Percentiles rank a stretch among this genome's conserved stretches.
phyloP scores from a whole-genome alignment of 2,113 vertebrate species.

The Tachysurus fulvidraco region DNA sequence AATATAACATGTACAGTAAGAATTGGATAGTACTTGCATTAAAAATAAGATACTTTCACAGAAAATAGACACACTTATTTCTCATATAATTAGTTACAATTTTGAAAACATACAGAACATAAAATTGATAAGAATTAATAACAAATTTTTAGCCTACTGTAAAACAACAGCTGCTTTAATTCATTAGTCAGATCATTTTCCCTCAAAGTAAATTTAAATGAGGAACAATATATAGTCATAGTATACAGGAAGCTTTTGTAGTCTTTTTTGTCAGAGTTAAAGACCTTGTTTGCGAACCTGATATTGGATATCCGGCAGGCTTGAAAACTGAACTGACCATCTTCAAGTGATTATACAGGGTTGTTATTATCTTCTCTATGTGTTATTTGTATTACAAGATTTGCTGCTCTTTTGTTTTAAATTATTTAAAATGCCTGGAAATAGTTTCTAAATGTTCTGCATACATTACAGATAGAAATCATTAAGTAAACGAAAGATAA shows the following conservation, averaged over 20 bases:
- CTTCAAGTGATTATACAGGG: no score
- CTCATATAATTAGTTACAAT: not conserved
- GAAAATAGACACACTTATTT: not conserved
- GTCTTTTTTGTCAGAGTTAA: not conserved
- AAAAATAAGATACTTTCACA: not conserved
- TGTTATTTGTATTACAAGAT: no score
- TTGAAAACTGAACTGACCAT: not conserved
- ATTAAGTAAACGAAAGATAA: not conserved
- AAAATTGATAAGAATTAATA: not conserved
- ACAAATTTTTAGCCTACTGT: not conserved
- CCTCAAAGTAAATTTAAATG: not conserved
- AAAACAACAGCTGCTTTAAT: not conserved
- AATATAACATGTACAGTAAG: not conserved
- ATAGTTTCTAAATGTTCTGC: not conserved
- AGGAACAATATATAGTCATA: not conserved
- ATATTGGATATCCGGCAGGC: not conserved
- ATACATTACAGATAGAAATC: no score
- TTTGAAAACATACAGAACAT: not conserved
- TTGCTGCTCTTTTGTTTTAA: not conserved
- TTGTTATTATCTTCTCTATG: no score
- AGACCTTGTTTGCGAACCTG: not conserved
- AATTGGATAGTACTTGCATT: not conserved
- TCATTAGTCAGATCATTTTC: not conserved
- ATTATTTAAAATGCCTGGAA: not conserved
- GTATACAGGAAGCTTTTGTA: not conserved